A percentile compares a stretch with the other conserved stretches of the same genome.
Conservation (phyloP, 1,140 invertebrate genomes). For the Cepaea nemoralis region DNA sequence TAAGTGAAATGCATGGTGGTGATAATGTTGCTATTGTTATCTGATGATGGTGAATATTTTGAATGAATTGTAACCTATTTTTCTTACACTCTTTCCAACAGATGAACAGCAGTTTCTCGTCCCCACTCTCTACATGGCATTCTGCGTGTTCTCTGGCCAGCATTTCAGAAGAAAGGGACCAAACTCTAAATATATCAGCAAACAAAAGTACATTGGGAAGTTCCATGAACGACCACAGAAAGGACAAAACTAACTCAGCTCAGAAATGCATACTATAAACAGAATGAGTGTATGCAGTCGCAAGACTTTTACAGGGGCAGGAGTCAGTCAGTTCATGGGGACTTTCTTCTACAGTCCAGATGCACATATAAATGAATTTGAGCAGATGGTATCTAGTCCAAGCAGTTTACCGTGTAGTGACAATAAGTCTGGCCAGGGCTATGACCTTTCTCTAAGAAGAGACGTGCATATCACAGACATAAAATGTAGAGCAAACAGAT, state of each 20-base stretch:
- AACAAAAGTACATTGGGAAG: background rate
- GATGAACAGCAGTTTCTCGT: background rate
- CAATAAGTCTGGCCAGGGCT: no score
- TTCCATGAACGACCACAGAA: background rate
- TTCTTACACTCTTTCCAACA: slow-evolving; percentile 2
- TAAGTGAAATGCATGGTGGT: no score
- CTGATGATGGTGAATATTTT: no score
- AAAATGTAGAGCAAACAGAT: no score
- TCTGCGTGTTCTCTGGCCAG: slow-evolving; percentile 20
- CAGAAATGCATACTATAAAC: background rate
- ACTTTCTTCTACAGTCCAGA: background rate
- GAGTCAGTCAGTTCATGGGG: slow-evolving; percentile 17
- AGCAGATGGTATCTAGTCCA: no score
- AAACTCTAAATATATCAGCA: no score
- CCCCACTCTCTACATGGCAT: background rate
- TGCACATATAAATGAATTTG: background rate
- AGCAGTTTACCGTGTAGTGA: no score
- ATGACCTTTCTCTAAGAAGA: no score
- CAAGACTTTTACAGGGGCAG: background rate
- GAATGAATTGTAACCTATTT: background rate
- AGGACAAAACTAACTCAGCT: background rate
- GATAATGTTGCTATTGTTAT: no score
- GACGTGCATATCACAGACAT: no score
- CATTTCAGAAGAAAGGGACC: slow-evolving; percentile 14
- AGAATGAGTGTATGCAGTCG: background rate